A percentile compares a stretch with the other conserved stretches of the same genome.
Conservation (phyloP, 1,140 invertebrate species). For the Macrosteles quadrilineatus region DNA sequence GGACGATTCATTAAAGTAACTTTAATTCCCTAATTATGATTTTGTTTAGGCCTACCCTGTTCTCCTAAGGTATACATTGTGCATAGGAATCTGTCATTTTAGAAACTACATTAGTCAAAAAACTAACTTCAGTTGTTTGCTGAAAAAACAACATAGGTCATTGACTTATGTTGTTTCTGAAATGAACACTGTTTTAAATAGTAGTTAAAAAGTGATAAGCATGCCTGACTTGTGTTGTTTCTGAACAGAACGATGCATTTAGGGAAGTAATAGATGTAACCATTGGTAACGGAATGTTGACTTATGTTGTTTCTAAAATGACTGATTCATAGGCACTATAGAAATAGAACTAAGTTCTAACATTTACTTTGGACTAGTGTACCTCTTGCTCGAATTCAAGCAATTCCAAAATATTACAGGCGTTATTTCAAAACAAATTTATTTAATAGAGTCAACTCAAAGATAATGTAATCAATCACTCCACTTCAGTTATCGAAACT, state of each 20-base stretch:
- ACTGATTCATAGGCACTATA: not conserved
- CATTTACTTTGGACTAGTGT: too few species aligned
- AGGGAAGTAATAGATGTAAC: not conserved
- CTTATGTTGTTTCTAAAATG: conserved; percentile 1
- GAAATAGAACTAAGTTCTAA: too few species aligned
- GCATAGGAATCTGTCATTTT: conserved; percentile 7
- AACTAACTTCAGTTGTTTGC: not conserved
- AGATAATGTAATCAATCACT: too few species aligned
- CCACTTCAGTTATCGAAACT: too few species aligned
- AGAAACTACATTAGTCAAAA: not conserved
- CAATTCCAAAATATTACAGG: too few species aligned
- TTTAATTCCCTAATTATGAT: too few species aligned
- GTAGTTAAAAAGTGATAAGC: not conserved
- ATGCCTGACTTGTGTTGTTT: not conserved
- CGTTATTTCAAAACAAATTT: too few species aligned
- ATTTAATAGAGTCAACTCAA: too few species aligned
- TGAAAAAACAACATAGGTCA: not conserved
- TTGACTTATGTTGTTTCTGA: not conserved
- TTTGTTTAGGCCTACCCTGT: too few species aligned
- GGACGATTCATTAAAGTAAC: too few species aligned
- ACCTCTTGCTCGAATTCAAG: too few species aligned
- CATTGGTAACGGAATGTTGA: not conserved
- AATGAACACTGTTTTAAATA: not conserved
- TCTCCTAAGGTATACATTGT: too few species aligned
- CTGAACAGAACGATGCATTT: conserved; percentile 2